Conservation (phyloP, 2,888 invertebrate species). For the Drosophila affinis region DNA sequence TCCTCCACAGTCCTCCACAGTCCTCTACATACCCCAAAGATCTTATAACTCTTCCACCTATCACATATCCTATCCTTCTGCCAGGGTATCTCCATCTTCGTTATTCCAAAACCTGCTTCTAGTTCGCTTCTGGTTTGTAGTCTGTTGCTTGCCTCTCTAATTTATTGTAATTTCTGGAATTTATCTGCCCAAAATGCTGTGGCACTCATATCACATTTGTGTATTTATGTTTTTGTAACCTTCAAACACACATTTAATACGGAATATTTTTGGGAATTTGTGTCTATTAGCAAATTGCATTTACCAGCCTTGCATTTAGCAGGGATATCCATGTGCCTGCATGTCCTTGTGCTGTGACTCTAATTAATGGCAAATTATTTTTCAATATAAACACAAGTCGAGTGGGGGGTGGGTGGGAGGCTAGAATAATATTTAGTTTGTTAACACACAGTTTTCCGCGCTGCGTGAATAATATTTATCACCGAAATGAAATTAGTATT, state of each 20-base stretch:
- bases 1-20: too few species aligned
- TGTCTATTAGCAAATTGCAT: slow-evolving; percentile 43
- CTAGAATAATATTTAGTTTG: slow-evolving; percentile 47
- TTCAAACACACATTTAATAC: slow-evolving; percentile 35
- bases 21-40: too few species aligned
- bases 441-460: slow-evolving; percentile 36
- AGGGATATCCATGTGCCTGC: too few species aligned
- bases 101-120: background rate
- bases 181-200: slow-evolving; percentile 22
- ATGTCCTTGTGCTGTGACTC: slow-evolving; percentile 4
- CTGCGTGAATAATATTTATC: slow-evolving; percentile 29
- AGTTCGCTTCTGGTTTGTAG: background rate
- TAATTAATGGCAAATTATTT: slow-evolving; percentile 43
- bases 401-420: background rate
- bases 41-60: too few species aligned
- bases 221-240: slow-evolving; percentile 1
- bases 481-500: slow-evolving; percentile 17
- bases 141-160: slow-evolving; percentile 35
- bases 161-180: slow-evolving; percentile 52
- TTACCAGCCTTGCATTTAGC: slow-evolving; percentile 45
- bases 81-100: slow-evolving; percentile 12
- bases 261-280: slow-evolving; percentile 28
- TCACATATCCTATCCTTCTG: background rate
- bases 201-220: slow-evolving; percentile 28
- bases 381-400: background rate